These are phyloP conservation scores for Magallana gigas DNA, from an alignment of 1,140 invertebrate species.

Conservation along the genomic window DNA sequence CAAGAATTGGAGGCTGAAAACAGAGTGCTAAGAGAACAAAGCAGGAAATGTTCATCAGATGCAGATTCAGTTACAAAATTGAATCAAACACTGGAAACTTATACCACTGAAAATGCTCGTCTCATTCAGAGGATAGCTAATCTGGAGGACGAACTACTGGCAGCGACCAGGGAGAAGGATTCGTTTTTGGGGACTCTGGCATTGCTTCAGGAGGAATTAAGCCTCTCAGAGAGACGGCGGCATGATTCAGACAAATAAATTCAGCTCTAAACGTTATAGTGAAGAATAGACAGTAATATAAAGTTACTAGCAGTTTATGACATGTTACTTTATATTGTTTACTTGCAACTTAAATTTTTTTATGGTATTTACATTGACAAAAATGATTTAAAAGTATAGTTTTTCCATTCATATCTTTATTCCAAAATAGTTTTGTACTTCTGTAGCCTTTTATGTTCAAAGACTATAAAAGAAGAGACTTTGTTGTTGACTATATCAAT, in stretches of 20 bases:
- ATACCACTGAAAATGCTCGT: conserved; percentile 63
- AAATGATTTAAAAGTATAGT: too few relatives aligned
- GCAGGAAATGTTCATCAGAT: conserved; percentile 40
- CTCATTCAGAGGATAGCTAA: conserved; percentile 59
- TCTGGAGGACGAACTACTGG: conserved; percentile 67
- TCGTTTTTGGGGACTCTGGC: conserved; percentile 71
- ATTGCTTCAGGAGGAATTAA: conserved; percentile 74
- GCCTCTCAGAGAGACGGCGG: conserved; percentile 64
- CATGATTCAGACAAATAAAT: conserved; percentile 6
- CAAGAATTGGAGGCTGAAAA: conserved; percentile 54
- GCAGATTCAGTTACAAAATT: conserved; percentile 10
- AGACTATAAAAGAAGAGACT: too few relatives aligned
- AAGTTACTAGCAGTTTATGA: neutral
- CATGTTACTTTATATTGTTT: neutral
- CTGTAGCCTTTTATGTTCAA: too few relatives aligned
- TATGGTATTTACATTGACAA: neutral
- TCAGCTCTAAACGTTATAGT: neutral
- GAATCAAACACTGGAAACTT: neutral
- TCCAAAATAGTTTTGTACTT: too few relatives aligned
- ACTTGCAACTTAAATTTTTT: neutral
- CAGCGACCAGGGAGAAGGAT: conserved; percentile 66
- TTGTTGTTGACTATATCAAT: too few relatives aligned
- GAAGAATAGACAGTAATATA: neutral
- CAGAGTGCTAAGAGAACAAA: conserved; percentile 38
- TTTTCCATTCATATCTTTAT: too few relatives aligned